These are phyloP conservation scores for Parazoanthus swiftii DNA, from an alignment of 92 coral and sea anemone species.

Conservation along the genomic window DNA sequence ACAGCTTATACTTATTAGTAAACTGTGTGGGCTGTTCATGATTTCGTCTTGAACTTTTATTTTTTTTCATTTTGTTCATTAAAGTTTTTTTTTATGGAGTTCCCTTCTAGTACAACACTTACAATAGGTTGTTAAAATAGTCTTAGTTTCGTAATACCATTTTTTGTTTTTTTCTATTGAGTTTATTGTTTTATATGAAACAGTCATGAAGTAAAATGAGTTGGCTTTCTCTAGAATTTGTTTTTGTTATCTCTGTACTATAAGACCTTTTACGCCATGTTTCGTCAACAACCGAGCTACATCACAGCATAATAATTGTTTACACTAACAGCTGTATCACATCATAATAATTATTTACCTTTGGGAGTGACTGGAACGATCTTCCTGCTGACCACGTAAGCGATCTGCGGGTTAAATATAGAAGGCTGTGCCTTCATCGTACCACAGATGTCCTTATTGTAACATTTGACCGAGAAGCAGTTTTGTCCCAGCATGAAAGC, in stretches of 20 bases:
- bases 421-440: slow-evolving; percentile 98
- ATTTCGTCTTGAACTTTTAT: not conserved
- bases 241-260: too few species aligned
- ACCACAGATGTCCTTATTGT: slow-evolving; percentile 76
- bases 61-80: too few species aligned
- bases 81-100: too few species aligned
- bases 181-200: too few species aligned
- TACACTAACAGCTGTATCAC: not conserved
- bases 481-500: slow-evolving; percentile 99
- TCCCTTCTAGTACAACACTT: too few species aligned
- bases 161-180: too few species aligned
- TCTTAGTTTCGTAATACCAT: too few species aligned
- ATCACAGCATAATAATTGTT: not conserved
- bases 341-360: not conserved
- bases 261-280: too few species aligned
- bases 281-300: too few species aligned
- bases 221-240: too few species aligned
- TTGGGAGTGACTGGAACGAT: slow-evolving; percentile 38
- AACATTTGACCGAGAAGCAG: slow-evolving; percentile 96
- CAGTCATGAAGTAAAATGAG: too few species aligned
- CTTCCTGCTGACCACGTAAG: slow-evolving; percentile 84
- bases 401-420: slow-evolving; percentile 98
- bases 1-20: not conserved
- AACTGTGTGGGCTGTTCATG: not conserved
- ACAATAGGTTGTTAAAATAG: too few species aligned